Evolutionary conservation across 2,888 invertebrate genomes (phyloP).

Genomic region (Stenchaetothrips biformis): DNA sequence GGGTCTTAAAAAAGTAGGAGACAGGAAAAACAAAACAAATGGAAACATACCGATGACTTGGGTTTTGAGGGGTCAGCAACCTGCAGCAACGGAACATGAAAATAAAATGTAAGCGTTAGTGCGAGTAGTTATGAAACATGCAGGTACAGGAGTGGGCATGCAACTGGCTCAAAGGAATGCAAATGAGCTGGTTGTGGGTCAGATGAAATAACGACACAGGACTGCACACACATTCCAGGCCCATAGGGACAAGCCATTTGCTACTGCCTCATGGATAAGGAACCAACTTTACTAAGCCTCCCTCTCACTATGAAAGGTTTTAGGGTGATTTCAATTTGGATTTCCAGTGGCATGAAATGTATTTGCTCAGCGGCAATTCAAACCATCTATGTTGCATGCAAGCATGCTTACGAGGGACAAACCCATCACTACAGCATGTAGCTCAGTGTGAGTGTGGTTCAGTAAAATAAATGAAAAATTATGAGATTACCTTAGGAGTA

Average conservation of each 20-base stretch:
- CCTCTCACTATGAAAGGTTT: too few species aligned
- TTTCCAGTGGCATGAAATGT: too few species aligned
- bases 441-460: background rate
- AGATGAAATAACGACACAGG: constrained; percentile 32
- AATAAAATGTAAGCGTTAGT: constrained; percentile 35
- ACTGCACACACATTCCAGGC: constrained; percentile 29
- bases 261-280: too few species aligned
- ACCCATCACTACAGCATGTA: background rate
- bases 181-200: background rate
- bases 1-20: constrained; percentile 35
- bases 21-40: constrained; percentile 42
- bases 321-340: too few species aligned
- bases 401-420: background rate
- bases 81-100: constrained; percentile 43
- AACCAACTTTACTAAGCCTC: background rate
- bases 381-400: background rate
- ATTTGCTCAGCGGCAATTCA: background rate
- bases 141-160: constrained; percentile 56
- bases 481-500: constrained; percentile 72
- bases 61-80: constrained; percentile 56
- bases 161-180: constrained; percentile 51
- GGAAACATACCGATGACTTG: constrained; percentile 59
- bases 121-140: constrained; percentile 47
- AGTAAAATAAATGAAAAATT: constrained; percentile 14
- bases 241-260: background rate